A percentile compares a stretch with the other conserved stretches of the same genome.
phyloP scores from a whole-genome alignment of 2,888 invertebrate species.

The Oasisia sp. region DNA sequence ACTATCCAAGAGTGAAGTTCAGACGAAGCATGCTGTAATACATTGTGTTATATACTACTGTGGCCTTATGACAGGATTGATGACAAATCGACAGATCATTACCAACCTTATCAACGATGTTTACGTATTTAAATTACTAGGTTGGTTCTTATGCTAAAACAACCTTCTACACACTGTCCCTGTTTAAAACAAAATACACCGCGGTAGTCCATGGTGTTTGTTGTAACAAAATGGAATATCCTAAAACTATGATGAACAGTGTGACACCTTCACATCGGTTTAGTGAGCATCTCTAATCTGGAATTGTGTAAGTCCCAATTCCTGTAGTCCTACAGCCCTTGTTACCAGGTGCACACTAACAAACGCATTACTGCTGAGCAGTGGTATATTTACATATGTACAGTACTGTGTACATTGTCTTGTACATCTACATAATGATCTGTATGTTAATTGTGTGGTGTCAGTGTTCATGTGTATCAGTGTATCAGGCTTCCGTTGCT shows the following conservation, averaged over 20 bases:
- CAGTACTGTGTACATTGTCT: not conserved
- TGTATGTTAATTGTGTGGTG: not conserved
- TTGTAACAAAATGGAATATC: too few relatives aligned
- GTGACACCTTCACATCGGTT: too few relatives aligned
- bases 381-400: not conserved
- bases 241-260: too few relatives aligned
- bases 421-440: not conserved
- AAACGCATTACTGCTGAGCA: not conserved
- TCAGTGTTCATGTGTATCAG: not conserved
- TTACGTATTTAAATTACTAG: too few relatives aligned
- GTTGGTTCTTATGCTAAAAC: too few relatives aligned
- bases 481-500: not conserved
- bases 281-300: too few relatives aligned
- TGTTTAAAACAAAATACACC: too few relatives aligned
- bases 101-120: too few relatives aligned
- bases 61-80: not conserved
- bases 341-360: not conserved
- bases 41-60: not conserved
- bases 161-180: too few relatives aligned
- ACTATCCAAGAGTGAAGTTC: not conserved
- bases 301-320: too few relatives aligned
- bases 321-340: too few relatives aligned
- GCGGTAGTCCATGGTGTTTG: too few relatives aligned
- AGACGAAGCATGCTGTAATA: not conserved
- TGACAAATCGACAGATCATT: not conserved